A percentile compares a stretch with the other conserved stretches of the same genome.
These are phyloP conservation scores for Chlorodrepanis virens DNA, from an alignment of 2,113 vertebrate genomes.

Conservation along the genomic window DNA sequence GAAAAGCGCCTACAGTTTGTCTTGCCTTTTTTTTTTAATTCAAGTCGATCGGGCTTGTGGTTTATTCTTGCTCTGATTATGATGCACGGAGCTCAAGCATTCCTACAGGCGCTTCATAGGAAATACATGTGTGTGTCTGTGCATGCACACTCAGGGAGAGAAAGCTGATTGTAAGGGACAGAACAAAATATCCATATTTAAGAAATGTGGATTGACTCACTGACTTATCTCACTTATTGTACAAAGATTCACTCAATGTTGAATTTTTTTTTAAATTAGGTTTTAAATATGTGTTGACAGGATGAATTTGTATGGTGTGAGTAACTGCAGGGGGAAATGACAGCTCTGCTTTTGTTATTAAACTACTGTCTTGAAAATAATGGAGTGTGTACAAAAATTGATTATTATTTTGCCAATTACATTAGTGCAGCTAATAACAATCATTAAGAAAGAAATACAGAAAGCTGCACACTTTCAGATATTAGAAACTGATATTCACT, in stretches of 20 bases:
- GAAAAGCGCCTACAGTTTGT: background rate
- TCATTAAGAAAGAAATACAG: slow-evolving; percentile 39
- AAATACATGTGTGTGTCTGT: background rate
- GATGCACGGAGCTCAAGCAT: background rate
- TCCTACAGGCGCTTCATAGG: background rate
- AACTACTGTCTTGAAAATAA: slow-evolving; percentile 73
- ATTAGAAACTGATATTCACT: slow-evolving; percentile 43
- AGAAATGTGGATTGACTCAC: slow-evolving; percentile 38
- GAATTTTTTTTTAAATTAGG: slow-evolving; percentile 64
- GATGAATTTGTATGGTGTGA: slow-evolving; percentile 63
- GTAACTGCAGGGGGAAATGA: slow-evolving; percentile 64
- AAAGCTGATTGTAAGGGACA: background rate
- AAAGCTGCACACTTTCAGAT: slow-evolving; percentile 38
- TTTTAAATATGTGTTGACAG: slow-evolving; percentile 77
- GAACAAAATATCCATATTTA: slow-evolving; percentile 2
- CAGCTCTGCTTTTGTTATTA: slow-evolving; percentile 73
- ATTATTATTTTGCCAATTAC: slow-evolving; percentile 73
- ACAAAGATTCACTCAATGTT: slow-evolving; percentile 48
- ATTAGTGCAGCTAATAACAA: slow-evolving; percentile 68
- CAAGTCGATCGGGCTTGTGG: background rate
- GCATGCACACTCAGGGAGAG: background rate
- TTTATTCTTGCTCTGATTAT: slow-evolving; percentile 21
- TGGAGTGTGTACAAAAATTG: slow-evolving; percentile 62
- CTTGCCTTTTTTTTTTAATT: background rate
- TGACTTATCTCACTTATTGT: slow-evolving; percentile 49